These are phyloP conservation scores for Microtus montanus DNA, from an alignment of 2,113 vertebrate species.

Conservation along the genomic window DNA sequence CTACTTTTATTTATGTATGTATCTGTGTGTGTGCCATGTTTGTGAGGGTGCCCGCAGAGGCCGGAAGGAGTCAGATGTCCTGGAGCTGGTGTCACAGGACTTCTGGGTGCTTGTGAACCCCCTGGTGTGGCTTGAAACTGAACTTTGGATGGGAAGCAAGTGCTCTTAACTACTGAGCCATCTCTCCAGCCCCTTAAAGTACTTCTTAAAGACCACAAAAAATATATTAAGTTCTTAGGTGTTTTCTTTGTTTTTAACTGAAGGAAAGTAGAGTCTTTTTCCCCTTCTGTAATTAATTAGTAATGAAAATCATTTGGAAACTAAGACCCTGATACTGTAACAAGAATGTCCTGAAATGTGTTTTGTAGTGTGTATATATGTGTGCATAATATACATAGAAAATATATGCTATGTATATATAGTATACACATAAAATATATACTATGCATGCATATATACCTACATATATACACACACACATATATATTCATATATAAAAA, in stretches of 20 bases:
- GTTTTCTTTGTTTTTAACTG: neutral
- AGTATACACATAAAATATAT: too few relatives aligned
- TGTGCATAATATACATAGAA: neutral
- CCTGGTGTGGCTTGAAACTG: neutral
- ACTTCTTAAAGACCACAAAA: neutral
- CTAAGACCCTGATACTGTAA: slow-evolving; percentile 28
- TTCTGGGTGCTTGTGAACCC: neutral
- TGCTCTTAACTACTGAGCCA: neutral
- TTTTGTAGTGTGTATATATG: neutral
- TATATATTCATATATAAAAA: neutral
- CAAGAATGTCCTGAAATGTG: slow-evolving; percentile 1
- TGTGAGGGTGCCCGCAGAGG: neutral
- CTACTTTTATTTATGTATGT: neutral
- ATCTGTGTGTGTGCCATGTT: neutral
- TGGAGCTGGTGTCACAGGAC: neutral
- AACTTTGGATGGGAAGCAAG: neutral
- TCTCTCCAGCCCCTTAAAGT: neutral
- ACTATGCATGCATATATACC: too few relatives aligned
- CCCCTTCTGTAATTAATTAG: neutral
- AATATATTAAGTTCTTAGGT: neutral
- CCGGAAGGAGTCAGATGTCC: neutral
- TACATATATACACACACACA: neutral
- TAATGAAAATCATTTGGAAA: slow-evolving; percentile 25
- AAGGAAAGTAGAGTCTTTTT: slow-evolving; percentile 4
- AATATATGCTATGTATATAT: neutral